Evolutionary conservation across 2,797 vertebrate genomes (phyloP).

Genomic region (Alectoris magna): DNA sequence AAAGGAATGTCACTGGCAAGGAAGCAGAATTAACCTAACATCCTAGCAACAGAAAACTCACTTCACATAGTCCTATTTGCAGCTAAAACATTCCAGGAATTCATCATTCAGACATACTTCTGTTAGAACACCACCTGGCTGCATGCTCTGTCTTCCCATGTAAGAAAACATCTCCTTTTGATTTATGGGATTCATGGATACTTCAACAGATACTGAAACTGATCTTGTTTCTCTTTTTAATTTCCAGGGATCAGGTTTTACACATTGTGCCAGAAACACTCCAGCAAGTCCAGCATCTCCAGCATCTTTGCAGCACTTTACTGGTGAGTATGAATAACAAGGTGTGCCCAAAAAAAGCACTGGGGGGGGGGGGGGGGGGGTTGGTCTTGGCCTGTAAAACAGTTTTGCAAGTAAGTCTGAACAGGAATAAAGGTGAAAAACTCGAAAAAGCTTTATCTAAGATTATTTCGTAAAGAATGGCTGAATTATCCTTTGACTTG

Average conservation of each 20-base stretch:
- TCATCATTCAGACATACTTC: background rate
- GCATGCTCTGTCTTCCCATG: background rate
- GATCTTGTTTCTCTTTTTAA: background rate
- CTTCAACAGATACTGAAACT: background rate
- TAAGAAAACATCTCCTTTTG: background rate
- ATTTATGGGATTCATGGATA: background rate
- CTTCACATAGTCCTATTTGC: background rate
- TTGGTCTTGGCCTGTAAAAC: background rate
- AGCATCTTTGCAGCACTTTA: constrained; percentile 28
- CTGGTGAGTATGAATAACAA: constrained; percentile 24
- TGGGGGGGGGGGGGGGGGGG: no score
- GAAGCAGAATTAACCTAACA: background rate
- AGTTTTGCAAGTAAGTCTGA: background rate
- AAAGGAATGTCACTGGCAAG: background rate
- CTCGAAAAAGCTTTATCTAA: background rate
- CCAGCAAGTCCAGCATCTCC: constrained; percentile 59
- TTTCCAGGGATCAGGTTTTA: constrained; percentile 64
- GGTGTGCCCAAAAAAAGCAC: background rate
- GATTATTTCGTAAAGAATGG: background rate
- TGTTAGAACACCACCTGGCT: background rate
- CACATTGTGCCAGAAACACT: constrained; percentile 50
- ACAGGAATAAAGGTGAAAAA: background rate
- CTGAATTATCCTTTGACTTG: background rate
- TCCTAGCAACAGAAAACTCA: background rate
- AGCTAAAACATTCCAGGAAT: background rate